phyloP scores from a whole-genome alignment of 1,140 invertebrate genomes.

The Cyclargus thomasi region DNA sequence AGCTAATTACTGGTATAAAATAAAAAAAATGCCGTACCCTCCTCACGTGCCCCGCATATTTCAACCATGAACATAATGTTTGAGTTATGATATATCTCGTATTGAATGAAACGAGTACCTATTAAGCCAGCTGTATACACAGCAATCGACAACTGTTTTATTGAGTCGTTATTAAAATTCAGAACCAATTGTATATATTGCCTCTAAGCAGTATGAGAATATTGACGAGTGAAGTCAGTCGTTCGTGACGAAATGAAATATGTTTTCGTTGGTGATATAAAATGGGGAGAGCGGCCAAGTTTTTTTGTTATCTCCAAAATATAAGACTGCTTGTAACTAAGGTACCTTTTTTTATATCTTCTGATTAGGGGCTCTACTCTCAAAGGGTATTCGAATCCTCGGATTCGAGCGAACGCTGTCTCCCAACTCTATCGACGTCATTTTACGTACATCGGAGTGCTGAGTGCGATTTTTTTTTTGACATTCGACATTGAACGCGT shows the following conservation, averaged over 20 bases:
- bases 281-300: not conserved
- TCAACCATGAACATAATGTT: no score
- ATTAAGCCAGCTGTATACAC: not conserved
- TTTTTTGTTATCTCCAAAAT: not conserved
- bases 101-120: not conserved
- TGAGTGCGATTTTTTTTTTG: no score
- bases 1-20: no score
- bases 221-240: not conserved
- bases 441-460: no score
- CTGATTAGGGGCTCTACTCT: no score
- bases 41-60: no score
- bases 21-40: no score
- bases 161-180: slow-evolving; percentile 3
- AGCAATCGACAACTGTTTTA: not conserved
- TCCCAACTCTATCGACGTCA: no score
- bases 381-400: no score
- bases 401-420: no score
- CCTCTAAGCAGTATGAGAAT: not conserved
- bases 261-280: not conserved
- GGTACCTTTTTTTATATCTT: not conserved
- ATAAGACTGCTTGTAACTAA: not conserved
- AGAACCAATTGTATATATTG: not conserved
- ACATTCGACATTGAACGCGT: no score
- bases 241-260: not conserved
- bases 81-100: not conserved